Evolutionary conservation across 2,888 invertebrate species (phyloP), one percentile per base, ranked within the genome.

Genomic region (Rotaria macrura): DNA sequence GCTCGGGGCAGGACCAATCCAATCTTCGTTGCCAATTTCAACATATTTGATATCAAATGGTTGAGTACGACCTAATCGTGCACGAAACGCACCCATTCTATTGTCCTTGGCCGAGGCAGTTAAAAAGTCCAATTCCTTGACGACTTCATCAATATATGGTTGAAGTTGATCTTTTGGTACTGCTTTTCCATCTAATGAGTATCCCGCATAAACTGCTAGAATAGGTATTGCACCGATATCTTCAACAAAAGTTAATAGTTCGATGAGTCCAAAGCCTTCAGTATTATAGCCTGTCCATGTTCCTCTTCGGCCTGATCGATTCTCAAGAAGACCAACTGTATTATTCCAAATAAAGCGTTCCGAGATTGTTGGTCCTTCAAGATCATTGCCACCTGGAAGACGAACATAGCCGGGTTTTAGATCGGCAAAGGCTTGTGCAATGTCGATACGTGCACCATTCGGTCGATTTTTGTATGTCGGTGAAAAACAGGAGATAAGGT

Each of bases 301-400:
- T 34, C 65, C 65, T 65, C 57, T 6, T 57, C 57, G 57, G 10
- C 57, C 57, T 29, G 57, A 10, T 25, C 57, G 57, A 57, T 57
- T 65, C 29, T 34, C 65, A 65, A 65, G 65, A 29, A 2, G 29
- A 65, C 65, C 65, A 29, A 65, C 9, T 14, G 65, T 65, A n/a
- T 65, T 65, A 65, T 65, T 65, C 65, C 65, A 65, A 65, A 65
- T 65, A 34, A 65, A 65, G 34, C 65, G 65, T 65, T 65, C 65
- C 2, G n/a, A 34, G 34, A 65, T 65, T 3, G 1, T 34, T 1
- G 12, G 65, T 29, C 65, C 65, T 65, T 34, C 65, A 34, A 65
- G 65, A 65, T 65, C 34, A 65, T 65, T 65, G 1, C 65, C 65
- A n/a, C 34, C 65, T 14, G 65, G 65, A 65, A 65, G 65, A 14